Evolutionary conservation across 23 tunicate species (phyloP).

Genomic region (Ascidia mentula): DNA sequence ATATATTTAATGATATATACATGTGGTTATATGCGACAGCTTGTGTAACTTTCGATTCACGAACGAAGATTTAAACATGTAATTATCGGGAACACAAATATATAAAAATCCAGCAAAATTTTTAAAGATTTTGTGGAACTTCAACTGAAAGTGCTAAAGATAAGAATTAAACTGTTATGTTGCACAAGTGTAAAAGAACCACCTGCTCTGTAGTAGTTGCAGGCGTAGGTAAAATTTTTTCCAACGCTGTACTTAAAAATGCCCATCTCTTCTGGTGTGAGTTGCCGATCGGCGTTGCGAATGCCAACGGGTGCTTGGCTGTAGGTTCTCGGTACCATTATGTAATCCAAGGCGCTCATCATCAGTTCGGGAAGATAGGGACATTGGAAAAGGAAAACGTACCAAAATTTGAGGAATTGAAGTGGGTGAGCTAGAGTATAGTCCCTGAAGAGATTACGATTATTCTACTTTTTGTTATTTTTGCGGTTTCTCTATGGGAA

Average conservation of each 20-base stretch:
- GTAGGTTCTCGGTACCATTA: constrained; percentile 8
- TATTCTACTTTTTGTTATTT: too few relatives aligned
- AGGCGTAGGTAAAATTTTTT: constrained; percentile 2
- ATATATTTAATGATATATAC: too few relatives aligned
- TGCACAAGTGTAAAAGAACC: too few relatives aligned
- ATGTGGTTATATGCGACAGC: too few relatives aligned
- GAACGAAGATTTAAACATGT: not conserved
- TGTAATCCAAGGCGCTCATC: constrained; percentile 31
- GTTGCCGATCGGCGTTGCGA: not conserved
- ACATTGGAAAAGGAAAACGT: constrained; percentile 35
- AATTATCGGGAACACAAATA: too few relatives aligned
- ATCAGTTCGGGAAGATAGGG: constrained; percentile 64
- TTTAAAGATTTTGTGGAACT: too few relatives aligned
- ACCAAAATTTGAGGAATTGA: constrained; percentile 22
- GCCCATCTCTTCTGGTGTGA: constrained; percentile 51
- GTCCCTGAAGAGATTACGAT: constrained; percentile 14
- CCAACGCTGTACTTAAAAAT: constrained; percentile 40
- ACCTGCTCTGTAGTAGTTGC: constrained; percentile 73
- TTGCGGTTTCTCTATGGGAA: too few relatives aligned
- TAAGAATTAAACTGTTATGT: too few relatives aligned
- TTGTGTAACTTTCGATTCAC: too few relatives aligned
- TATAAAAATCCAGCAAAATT: too few relatives aligned
- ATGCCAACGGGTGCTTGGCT: constrained; percentile 9
- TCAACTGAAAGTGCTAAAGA: too few relatives aligned
- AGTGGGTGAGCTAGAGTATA: not conserved